Evolutionary conservation across 2,113 vertebrate species (phyloP).

Genomic region (Sturnira hondurensis): DNA sequence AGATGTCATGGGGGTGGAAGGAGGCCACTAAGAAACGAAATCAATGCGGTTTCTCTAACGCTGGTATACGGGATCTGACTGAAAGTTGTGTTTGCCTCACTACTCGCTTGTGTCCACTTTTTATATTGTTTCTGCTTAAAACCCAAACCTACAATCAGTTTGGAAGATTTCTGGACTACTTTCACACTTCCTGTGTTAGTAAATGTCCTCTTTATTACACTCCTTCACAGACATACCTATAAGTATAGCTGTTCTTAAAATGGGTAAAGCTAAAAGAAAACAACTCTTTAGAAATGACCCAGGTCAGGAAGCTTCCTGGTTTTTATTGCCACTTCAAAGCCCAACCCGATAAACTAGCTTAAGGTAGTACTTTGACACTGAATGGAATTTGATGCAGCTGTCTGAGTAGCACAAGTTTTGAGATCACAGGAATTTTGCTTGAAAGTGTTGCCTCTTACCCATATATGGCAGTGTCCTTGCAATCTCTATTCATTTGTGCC

Average conservation of each 20-base stretch:
- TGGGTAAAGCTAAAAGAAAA: conserved; percentile 46
- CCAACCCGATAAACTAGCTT: conserved; percentile 40
- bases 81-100: neutral
- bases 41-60: neutral
- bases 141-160: neutral
- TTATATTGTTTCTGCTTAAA: neutral
- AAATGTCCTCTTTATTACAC: neutral
- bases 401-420: conserved; percentile 33
- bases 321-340: conserved; percentile 60
- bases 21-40: neutral
- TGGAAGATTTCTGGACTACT: neutral
- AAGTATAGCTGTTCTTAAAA: conserved; percentile 24
- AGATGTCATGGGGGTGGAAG: neutral
- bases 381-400: conserved; percentile 43
- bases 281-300: conserved; percentile 49
- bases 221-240: neutral
- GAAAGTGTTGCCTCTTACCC: conserved; percentile 27
- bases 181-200: neutral
- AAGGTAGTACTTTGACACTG: conserved; percentile 54
- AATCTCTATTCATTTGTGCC: neutral
- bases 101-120: neutral
- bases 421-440: conserved; percentile 20
- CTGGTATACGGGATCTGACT: neutral
- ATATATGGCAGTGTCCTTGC: neutral
- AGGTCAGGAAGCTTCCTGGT: conserved; percentile 43